Conservation (phyloP, 2,797 vertebrate genomes). For the Rachycentron canadum region DNA sequence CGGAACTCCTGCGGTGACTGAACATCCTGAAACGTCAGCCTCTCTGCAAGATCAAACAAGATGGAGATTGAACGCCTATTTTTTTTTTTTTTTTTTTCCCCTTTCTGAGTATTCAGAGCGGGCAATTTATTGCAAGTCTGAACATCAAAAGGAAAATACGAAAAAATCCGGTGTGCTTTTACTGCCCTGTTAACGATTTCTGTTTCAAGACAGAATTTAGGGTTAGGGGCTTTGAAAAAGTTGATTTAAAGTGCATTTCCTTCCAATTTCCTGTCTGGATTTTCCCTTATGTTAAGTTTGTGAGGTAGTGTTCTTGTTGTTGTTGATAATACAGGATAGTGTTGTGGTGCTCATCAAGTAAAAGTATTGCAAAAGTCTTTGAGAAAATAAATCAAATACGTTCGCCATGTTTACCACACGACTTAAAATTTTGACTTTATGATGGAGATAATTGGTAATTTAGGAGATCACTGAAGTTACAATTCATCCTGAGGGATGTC, state of each 20-base stretch:
- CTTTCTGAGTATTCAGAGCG: background rate
- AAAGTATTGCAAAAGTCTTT: background rate
- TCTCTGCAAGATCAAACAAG: constrained; percentile 87
- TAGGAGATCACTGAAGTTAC: background rate
- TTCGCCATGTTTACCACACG: no score
- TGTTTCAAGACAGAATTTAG: background rate
- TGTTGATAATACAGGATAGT: constrained; percentile 1
- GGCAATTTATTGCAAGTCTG: constrained; percentile 33
- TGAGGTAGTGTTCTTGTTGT: constrained; percentile 9
- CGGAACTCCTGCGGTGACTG: constrained; percentile 96
- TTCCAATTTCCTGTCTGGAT: constrained; percentile 29
- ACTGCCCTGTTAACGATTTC: background rate
- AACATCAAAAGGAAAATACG: constrained; percentile 59
- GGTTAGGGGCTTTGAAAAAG: background rate
- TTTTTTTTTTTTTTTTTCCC: background rate
- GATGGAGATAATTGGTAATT: no score
- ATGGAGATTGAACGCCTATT: constrained; percentile 24
- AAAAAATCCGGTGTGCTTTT: constrained; percentile 9
- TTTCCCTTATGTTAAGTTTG: background rate
- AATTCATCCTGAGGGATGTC: background rate
- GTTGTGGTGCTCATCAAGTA: background rate
- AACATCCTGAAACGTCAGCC: constrained; percentile 93
- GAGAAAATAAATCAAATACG: background rate
- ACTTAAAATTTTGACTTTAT: no score
- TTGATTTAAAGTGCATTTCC: constrained; percentile 18